These are phyloP conservation scores for Oreochromis tanganicae DNA, from an alignment of 2,113 vertebrate genomes.

Conservation along the genomic window DNA sequence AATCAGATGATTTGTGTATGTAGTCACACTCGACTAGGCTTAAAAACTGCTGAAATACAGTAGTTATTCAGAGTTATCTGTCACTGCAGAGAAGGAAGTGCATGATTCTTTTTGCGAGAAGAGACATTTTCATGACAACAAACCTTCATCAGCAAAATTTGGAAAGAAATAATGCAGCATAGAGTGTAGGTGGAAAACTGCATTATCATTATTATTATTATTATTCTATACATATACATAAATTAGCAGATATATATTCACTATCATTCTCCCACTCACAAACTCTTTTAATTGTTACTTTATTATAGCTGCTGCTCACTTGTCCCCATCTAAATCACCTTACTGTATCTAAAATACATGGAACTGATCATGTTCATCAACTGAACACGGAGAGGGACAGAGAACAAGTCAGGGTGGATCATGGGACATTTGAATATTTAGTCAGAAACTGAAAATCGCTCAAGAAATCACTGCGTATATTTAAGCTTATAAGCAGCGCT, in stretches of 20 bases:
- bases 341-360: background rate
- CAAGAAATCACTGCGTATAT: background rate
- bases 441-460: background rate
- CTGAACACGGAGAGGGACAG: background rate
- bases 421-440: background rate
- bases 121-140: background rate
- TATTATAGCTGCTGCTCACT: background rate
- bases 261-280: background rate
- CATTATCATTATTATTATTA: background rate
- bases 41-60: constrained; percentile 30
- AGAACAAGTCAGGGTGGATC: background rate
- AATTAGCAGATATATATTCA: background rate
- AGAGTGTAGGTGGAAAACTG: background rate
- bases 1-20: constrained; percentile 16
- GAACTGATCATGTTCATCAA: background rate
- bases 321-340: background rate
- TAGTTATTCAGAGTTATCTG: constrained; percentile 1
- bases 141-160: background rate
- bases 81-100: background rate
- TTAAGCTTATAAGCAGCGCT: background rate
- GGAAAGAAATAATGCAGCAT: background rate
- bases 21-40: background rate
- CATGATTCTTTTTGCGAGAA: background rate
- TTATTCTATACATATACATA: background rate
- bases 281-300: background rate